These are phyloP conservation scores for Coenonympha glycerion DNA, from an alignment of 2,888 invertebrate genomes.

Conservation along the genomic window DNA sequence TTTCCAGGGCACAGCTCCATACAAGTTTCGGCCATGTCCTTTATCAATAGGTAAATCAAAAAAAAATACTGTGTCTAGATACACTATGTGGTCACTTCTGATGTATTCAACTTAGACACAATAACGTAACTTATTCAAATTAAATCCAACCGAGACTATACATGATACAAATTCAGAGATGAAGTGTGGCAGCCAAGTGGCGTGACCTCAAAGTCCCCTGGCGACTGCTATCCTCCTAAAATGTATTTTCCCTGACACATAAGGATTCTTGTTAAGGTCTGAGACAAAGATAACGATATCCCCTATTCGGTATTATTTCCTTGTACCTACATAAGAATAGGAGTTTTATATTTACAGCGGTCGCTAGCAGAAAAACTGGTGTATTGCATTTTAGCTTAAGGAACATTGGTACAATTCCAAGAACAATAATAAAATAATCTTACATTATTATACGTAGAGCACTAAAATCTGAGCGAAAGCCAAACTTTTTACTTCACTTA, in stretches of 20 bases:
- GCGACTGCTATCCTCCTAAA: not conserved
- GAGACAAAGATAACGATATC: not conserved
- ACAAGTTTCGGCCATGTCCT: too few relatives aligned
- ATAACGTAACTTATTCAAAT: too few relatives aligned
- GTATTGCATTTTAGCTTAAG: not conserved
- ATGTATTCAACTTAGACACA: too few relatives aligned
- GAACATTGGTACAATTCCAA: slow-evolving; percentile 2
- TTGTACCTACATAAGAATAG: not conserved
- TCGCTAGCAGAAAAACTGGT: not conserved
- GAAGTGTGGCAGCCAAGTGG: not conserved
- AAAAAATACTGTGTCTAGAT: too few relatives aligned
- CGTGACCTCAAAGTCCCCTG: not conserved
- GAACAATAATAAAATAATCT: slow-evolving; percentile 7
- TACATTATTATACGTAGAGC: not conserved
- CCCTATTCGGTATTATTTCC: not conserved
- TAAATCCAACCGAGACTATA: too few relatives aligned
- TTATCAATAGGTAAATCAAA: too few relatives aligned
- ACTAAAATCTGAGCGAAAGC: slow-evolving; percentile 3
- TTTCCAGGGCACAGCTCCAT: too few relatives aligned
- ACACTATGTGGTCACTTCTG: too few relatives aligned
- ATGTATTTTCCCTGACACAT: not conserved
- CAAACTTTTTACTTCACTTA: slow-evolving; percentile 4
- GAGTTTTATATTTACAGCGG: not conserved
- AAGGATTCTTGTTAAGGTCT: not conserved
- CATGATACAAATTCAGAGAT: not conserved